These are phyloP conservation scores for Trachelipus rathkii DNA, from an alignment of 1,140 invertebrate genomes.

Conservation along the genomic window DNA sequence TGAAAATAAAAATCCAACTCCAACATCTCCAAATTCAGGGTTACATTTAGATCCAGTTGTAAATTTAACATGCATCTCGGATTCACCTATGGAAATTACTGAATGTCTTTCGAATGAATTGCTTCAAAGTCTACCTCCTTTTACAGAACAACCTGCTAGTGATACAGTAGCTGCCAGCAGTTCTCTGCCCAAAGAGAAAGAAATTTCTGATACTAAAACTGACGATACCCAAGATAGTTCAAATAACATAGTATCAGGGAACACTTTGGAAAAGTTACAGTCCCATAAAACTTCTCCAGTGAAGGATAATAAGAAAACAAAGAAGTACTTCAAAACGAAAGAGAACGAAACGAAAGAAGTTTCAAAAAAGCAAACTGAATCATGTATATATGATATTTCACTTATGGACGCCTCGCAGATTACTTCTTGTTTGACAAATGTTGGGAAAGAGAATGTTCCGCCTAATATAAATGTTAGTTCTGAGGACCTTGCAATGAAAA, in stretches of 20 bases:
- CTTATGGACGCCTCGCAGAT: slow-evolving; percentile 21
- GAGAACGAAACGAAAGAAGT: background rate
- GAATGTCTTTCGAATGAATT: slow-evolving; percentile 23
- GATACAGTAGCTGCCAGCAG: background rate
- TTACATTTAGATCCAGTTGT: background rate
- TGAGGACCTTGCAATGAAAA: background rate
- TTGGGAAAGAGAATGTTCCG: slow-evolving; percentile 35
- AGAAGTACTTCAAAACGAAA: slow-evolving; percentile 18
- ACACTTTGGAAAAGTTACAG: no score
- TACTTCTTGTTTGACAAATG: slow-evolving; percentile 16
- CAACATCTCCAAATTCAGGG: no score
- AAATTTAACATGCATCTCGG: slow-evolving; percentile 31
- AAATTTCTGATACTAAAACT: background rate
- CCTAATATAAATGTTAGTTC: slow-evolving; percentile 14
- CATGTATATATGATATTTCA: slow-evolving; percentile 31
- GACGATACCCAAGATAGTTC: background rate
- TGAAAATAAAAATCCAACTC: no score
- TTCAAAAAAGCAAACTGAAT: background rate
- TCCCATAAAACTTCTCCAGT: background rate
- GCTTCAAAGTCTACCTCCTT: no score
- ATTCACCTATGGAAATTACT: slow-evolving; percentile 33
- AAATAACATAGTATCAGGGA: no score
- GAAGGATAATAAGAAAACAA: slow-evolving; percentile 24
- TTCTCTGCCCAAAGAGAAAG: no score
- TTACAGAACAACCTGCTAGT: background rate